These are phyloP conservation scores for Lagocephalus sceleratus DNA, from an alignment of 2,797 vertebrate genomes.

Conservation along the genomic window DNA sequence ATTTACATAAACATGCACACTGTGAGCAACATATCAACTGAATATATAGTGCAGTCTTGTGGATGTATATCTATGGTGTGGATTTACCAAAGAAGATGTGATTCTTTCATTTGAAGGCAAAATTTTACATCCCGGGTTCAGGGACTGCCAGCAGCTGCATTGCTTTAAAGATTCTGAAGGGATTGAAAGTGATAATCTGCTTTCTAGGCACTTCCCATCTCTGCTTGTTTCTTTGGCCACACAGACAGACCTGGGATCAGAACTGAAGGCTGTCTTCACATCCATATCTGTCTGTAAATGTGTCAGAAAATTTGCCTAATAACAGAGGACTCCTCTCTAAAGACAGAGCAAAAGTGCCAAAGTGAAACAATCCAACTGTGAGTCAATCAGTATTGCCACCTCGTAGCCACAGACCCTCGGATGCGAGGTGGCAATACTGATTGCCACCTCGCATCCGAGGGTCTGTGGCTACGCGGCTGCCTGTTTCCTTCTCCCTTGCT, in stretches of 20 bases:
- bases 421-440: too few relatives aligned
- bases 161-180: slow-evolving; percentile 56
- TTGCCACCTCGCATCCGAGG: slow-evolving; percentile 37
- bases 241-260: slow-evolving; percentile 47
- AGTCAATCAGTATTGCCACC: slow-evolving; percentile 46
- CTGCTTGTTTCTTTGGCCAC: slow-evolving; percentile 51
- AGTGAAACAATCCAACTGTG: slow-evolving; percentile 22
- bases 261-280: slow-evolving; percentile 44
- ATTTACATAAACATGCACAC: slow-evolving; percentile 54
- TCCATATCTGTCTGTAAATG: slow-evolving; percentile 48
- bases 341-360: slow-evolving; percentile 23
- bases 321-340: slow-evolving; percentile 32
- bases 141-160: slow-evolving; percentile 63
- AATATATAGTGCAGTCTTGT: slow-evolving; percentile 60
- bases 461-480: slow-evolving; percentile 20
- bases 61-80: slow-evolving; percentile 10
- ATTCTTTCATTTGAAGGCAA: slow-evolving; percentile 39
- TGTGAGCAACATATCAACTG: slow-evolving; percentile 51
- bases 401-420: too few relatives aligned
- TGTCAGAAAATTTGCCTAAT: slow-evolving; percentile 47
- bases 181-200: slow-evolving; percentile 69
- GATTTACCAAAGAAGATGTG: slow-evolving; percentile 56
- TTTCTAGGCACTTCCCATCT: slow-evolving; percentile 63
- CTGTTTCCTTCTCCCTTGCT: slow-evolving; percentile 20
- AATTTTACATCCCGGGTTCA: slow-evolving; percentile 52